These are phyloP conservation scores for Euzetes globulus DNA, from an alignment of 2,888 invertebrate species.

Conservation along the genomic window DNA sequence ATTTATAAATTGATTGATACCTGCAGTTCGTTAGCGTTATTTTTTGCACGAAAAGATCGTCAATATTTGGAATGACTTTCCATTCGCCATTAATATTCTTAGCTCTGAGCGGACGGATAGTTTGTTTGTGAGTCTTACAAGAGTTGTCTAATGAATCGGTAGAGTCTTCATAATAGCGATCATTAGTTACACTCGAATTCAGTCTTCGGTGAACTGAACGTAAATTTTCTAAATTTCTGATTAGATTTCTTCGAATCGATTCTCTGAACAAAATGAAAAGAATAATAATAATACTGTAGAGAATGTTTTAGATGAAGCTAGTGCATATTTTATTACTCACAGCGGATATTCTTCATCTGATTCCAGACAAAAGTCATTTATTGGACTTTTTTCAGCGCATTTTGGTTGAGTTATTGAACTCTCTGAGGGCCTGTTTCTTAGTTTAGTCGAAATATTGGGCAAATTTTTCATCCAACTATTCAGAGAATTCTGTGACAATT, in stretches of 20 bases:
- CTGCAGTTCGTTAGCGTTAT: conserved; percentile 11
- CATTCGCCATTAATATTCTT: conserved; percentile 36
- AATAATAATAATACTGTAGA: not conserved
- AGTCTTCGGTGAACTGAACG: not conserved
- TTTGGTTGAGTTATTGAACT: conserved; percentile 2
- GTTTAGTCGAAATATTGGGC: not conserved
- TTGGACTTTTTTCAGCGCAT: not conserved
- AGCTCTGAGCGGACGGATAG: conserved; percentile 36
- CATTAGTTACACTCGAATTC: not conserved
- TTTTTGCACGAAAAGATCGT: not conserved
- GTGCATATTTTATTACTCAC: not conserved
- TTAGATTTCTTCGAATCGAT: not conserved
- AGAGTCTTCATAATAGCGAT: not conserved
- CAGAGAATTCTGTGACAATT: not conserved
- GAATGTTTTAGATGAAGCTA: not conserved
- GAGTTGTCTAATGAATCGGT: not conserved
- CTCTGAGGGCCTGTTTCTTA: not conserved
- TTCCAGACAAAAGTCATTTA: not conserved
- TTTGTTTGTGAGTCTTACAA: not conserved
- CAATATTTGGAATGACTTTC: conserved; percentile 40
- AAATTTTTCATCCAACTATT: not conserved
- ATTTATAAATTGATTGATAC: not conserved
- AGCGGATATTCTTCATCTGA: conserved; percentile 1
- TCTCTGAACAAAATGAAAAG: not conserved
- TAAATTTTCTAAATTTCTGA: not conserved